phyloP scores from a whole-genome alignment of 2,113 vertebrate species.

The Uria lomvia region DNA sequence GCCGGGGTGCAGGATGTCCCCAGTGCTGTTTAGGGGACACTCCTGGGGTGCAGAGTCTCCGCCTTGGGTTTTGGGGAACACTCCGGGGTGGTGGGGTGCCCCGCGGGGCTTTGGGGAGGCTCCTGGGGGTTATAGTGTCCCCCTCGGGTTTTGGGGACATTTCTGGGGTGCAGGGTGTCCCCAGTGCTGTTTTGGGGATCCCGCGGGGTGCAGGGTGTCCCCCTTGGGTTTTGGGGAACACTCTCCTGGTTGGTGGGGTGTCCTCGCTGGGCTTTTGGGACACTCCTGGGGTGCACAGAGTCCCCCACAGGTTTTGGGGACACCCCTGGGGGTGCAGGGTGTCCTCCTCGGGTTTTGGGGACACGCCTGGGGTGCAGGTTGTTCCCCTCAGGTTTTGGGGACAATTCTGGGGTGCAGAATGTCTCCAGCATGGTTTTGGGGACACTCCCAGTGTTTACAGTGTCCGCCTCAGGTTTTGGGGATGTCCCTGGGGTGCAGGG shows the following conservation, averaged over 20 bases:
- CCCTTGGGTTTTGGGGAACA: not conserved
- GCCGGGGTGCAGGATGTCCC: too few species aligned
- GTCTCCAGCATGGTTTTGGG: not conserved
- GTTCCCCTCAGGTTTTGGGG: too few species aligned
- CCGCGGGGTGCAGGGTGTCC: too few species aligned
- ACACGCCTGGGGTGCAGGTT: not conserved
- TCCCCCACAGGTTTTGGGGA: not conserved
- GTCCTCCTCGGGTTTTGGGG: not conserved
- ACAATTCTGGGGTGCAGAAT: not conserved
- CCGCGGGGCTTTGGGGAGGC: too few species aligned
- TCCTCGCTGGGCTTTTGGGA: not conserved
- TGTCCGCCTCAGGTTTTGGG: too few species aligned
- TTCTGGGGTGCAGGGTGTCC: not conserved
- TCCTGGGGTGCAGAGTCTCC: not conserved
- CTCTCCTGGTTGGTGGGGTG: too few species aligned
- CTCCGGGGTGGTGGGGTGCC: not conserved
- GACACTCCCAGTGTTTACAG: too few species aligned
- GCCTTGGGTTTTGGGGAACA: too few species aligned
- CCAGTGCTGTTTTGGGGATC: not conserved
- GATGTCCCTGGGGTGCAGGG: too few species aligned
- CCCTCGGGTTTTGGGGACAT: too few species aligned
- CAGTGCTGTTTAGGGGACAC: not conserved
- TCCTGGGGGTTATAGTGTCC: too few species aligned
- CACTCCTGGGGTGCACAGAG: accelerated
- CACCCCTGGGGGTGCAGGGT: not conserved